phyloP scores from a whole-genome alignment of 2,797 vertebrate genomes.

The Sternotherus odoratus region DNA sequence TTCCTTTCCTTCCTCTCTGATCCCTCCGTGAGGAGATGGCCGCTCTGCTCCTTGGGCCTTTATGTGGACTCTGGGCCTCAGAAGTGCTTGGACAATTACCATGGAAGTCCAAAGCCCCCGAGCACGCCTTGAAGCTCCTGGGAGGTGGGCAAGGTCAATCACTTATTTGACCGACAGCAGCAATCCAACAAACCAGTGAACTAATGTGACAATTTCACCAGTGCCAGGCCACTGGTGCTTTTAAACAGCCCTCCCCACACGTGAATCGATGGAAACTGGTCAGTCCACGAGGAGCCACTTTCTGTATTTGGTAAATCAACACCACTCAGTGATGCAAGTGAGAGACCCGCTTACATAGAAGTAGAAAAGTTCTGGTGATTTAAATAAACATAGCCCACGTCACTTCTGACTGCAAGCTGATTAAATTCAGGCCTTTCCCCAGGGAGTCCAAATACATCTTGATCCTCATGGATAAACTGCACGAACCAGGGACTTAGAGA shows the following conservation, averaged over 20 bases:
- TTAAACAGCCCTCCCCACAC: not conserved
- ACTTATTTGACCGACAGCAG: not conserved
- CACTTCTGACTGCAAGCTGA: conserved; percentile 31
- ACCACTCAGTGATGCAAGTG: not conserved
- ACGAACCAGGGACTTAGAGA: not conserved
- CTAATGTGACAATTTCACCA: not conserved
- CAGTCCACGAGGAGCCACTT: not conserved
- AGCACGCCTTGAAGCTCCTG: not conserved
- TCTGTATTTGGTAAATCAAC: not conserved
- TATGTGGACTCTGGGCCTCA: not conserved
- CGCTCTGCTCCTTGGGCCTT: not conserved
- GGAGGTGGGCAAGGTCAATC: not conserved
- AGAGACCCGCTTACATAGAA: conserved; percentile 13
- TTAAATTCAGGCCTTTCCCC: conserved; percentile 36
- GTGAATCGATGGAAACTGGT: not conserved
- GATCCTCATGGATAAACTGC: not conserved
- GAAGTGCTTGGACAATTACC: not conserved
- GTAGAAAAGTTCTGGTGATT: not conserved
- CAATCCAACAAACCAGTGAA: not conserved
- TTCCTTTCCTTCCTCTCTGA: not conserved
- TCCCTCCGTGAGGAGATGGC: accelerated
- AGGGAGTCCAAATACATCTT: not conserved
- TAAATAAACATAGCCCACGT: conserved; percentile 14
- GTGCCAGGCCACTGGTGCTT: not conserved
- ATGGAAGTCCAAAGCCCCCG: not conserved